Base-by-base conservation (phyloP, 2,888 invertebrate genomes). In the Timandra comae region DNA sequence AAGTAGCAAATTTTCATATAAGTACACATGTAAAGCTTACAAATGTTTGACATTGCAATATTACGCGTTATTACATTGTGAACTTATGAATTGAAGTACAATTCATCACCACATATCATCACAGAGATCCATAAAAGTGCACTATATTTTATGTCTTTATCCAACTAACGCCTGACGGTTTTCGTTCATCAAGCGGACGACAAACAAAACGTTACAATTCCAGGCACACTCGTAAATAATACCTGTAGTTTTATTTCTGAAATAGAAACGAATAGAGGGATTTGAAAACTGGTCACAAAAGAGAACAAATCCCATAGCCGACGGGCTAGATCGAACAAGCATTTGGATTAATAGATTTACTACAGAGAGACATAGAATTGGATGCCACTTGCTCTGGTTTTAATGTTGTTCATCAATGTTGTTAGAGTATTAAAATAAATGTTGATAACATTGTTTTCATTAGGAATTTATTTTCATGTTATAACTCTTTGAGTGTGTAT, bases 281-380 rank as follows among this genome's bases (percentile, higher is more conserved):
- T 30, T 25, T 34, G 30, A 32, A 41, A 35, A 32, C 29, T 35
- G 22, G 30, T 29, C 24, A 23, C 26, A 25, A 38, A 46, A 44
- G 52, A 46, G 46, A 46, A 52, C 52, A 59, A 57, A 56, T 43
- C 49, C 52, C 51, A 51, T 53, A 43, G 45, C 46, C 46, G 47
- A 51, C 46, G 46, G 44, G 56, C 53, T 55, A 56, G 63, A 62
- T 60, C 54, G 51, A 47, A 43, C 44, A 30, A 53, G 56, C 57
- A 50, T 59, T 56, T 45, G 50, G 53, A 62, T 63, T 65, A 66
- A 64, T 65, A 60, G 61, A 48, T 53, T 46, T 37, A 32, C 43
- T 33, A 29, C 10, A 31, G 33, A 30, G 40, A 47, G 57, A 59
- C 4, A 16, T 16, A 52, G 57, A 53, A 59, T 52, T 39, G 43